phyloP scores from a whole-genome alignment of 2,113 vertebrate genomes.

The Suricata suricatta region DNA sequence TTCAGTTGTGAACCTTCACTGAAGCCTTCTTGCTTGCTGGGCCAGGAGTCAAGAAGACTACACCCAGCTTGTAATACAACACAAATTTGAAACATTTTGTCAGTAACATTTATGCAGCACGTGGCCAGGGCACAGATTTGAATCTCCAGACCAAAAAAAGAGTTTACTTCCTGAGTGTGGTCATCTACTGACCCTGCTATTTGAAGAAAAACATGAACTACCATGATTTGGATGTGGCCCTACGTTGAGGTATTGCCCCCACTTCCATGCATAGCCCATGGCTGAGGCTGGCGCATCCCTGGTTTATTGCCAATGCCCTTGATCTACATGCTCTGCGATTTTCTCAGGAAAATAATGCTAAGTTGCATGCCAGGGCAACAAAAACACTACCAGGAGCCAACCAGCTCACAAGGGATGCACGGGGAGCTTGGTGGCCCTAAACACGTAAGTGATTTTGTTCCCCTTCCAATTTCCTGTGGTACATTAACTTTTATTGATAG shows the following conservation, averaged over 20 bases:
- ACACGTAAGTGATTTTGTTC: constrained; percentile 84
- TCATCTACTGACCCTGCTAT: background rate
- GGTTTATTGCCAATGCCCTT: background rate
- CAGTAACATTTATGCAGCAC: background rate
- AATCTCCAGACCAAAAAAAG: background rate
- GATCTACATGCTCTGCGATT: background rate
- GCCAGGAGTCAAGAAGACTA: background rate
- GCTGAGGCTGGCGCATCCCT: background rate
- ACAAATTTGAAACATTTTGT: background rate
- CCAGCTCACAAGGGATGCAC: constrained; percentile 70
- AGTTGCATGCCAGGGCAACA: background rate
- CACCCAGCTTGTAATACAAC: background rate
- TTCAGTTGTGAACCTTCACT: background rate
- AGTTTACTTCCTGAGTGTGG: background rate
- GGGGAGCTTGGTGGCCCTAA: constrained; percentile 84
- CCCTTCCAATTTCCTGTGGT: constrained; percentile 86
- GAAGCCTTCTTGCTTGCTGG: background rate
- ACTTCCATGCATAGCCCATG: background rate
- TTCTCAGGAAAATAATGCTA: background rate
- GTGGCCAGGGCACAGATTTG: background rate
- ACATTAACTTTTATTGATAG: constrained; percentile 89
- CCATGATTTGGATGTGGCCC: background rate
- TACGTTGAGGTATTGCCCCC: background rate
- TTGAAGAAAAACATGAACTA: background rate
- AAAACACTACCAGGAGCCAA: background rate